These are phyloP conservation scores for Drosophila hydei DNA, from an alignment of 1,140 invertebrate species.

Conservation along the genomic window DNA sequence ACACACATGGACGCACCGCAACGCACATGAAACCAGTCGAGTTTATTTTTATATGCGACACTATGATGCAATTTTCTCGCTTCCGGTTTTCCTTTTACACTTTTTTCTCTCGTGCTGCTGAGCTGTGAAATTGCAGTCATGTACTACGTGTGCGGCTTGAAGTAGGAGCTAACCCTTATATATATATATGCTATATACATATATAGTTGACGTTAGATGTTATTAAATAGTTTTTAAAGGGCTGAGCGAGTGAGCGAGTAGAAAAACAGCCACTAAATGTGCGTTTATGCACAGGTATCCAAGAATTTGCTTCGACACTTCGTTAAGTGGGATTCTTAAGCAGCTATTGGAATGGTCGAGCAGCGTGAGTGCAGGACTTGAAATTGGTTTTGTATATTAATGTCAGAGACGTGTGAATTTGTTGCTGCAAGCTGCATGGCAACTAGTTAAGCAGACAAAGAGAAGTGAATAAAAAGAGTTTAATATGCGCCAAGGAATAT, in stretches of 20 bases:
- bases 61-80: constrained; percentile 80
- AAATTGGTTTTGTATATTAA: neutral
- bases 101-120: constrained; percentile 47
- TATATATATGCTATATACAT: neutral
- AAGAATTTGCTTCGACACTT: neutral
- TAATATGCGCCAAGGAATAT: too few relatives aligned
- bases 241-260: too few relatives aligned
- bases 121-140: constrained; percentile 66
- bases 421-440: too few relatives aligned
- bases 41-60: constrained; percentile 79
- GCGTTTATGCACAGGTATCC: constrained; percentile 10
- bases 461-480: too few relatives aligned
- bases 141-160: constrained; percentile 20
- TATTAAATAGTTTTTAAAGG: constrained; percentile 42
- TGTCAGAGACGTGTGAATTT: neutral
- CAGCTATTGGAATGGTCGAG: constrained; percentile 2
- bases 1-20: constrained; percentile 15
- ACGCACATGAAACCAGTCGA: constrained; percentile 64
- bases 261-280: constrained; percentile 1
- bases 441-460: too few relatives aligned
- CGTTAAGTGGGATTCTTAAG: neutral
- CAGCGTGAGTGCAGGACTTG: neutral
- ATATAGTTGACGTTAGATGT: constrained; percentile 25
- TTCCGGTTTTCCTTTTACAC: constrained; percentile 56
- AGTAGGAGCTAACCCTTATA: constrained; percentile 15